Evolutionary conservation across 2,113 vertebrate species (phyloP).

Genomic region (Microcebus jonahi): DNA sequence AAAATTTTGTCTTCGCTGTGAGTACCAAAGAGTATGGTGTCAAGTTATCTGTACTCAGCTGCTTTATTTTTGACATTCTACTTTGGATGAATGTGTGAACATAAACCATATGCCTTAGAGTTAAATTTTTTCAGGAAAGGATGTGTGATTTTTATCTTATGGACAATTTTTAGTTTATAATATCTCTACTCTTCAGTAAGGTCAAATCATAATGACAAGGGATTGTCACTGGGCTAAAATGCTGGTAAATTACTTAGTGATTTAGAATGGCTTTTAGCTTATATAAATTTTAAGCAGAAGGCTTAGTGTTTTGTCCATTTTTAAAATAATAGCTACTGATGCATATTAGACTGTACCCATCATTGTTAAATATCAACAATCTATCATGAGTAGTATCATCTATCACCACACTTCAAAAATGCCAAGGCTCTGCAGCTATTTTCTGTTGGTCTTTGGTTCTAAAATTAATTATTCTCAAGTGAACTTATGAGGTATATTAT

Average conservation of each 20-base stretch:
- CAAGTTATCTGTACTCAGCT: neutral
- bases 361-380: neutral
- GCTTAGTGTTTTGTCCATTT: neutral
- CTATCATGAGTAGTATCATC: neutral
- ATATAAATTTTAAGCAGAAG: neutral
- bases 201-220: neutral
- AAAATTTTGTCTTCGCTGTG: neutral
- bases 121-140: slow-evolving; percentile 30
- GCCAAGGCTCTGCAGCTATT: neutral
- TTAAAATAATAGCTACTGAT: neutral
- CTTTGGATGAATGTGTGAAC: slow-evolving; percentile 42
- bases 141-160: neutral
- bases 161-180: neutral
- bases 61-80: neutral
- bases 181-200: neutral
- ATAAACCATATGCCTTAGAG: neutral
- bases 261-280: slow-evolving; percentile 18
- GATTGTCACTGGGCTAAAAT: neutral
- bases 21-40: neutral
- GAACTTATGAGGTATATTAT: neutral
- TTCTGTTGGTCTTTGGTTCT: neutral
- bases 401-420: neutral
- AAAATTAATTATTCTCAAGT: slow-evolving; percentile 17
- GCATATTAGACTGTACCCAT: neutral
- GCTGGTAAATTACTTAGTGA: neutral